Base-by-base conservation (phyloP, 1,140 invertebrate genomes). In the Bradynema listronoti region DNA sequence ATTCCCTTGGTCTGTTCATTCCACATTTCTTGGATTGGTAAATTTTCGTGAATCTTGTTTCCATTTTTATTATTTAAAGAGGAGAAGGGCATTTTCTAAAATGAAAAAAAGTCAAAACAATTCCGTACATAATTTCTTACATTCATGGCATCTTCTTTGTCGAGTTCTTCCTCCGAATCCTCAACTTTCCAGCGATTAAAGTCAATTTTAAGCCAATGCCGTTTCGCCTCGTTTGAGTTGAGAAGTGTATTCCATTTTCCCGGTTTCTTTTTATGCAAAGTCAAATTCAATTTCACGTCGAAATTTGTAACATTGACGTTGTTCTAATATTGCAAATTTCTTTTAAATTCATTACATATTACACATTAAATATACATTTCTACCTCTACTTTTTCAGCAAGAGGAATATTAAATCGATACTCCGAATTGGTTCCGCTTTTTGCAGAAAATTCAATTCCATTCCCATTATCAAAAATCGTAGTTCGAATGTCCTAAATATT, bases 121-220 rank as follows among this genome's bases (percentile, higher is more conserved):
- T 55, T 27, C 11, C 24, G 25, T n/a, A 19, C n/a, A 14, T n/a
- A 56, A 47, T 1, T 3, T 9, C n/a, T 5, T 0, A 14, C 16
- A 9, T 6, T 50, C 27, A 16, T 19, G 19, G n/a, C 1, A 61
- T 29, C 58, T 16, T 7, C 16, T 7, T 63, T 62, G 11, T 66
- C 47, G 2, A 27, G 19, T 25, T 25, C 27, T 14, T 67, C 62
- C 14, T 42, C 59, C 11, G 27, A 22, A 59, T 63, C 61, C 45
- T 29, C 27, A 6, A 33, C 49, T 30, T 67, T 22, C 42, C 33
- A 67, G 4, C 62, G 59, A 25, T 56, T 42, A 32, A 60, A 60
- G 43, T 60, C 58, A 30, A 60, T 58, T 41, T 60, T 60, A 0
- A 60, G n/a, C 58, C 58, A 60, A 41, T 32, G 57, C 14, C 27